Percentiles rank a stretch among this genome's conserved stretches.
phyloP scores from a whole-genome alignment of 1,140 invertebrate species.

The Lordiphosa collinella region DNA sequence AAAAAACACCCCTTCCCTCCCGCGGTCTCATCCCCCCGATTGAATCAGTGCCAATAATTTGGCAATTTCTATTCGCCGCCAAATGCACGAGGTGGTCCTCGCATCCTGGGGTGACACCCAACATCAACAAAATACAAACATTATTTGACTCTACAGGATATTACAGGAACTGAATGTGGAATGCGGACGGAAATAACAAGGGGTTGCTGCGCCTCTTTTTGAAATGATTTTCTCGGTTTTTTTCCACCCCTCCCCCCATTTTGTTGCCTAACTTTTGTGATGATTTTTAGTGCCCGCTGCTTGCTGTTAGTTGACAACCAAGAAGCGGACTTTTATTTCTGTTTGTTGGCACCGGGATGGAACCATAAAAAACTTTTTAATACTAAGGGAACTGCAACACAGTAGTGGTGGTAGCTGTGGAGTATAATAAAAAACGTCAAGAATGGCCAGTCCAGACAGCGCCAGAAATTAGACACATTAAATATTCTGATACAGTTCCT shows the following conservation, averaged over 20 bases:
- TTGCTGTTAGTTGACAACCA: slow-evolving; percentile 46
- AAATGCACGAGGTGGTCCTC: slow-evolving; percentile 44
- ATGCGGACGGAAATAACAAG: slow-evolving; percentile 34
- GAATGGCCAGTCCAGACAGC: slow-evolving; percentile 11
- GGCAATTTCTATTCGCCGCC: slow-evolving; percentile 67
- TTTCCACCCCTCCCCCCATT: neutral
- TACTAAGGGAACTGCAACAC: slow-evolving; percentile 19
- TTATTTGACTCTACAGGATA: slow-evolving; percentile 56
- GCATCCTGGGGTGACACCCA: slow-evolving; percentile 34
- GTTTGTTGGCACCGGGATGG: slow-evolving; percentile 53
- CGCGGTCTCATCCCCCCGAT: slow-evolving; percentile 39
- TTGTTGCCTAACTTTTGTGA: slow-evolving; percentile 43
- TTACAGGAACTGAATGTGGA: slow-evolving; percentile 17
- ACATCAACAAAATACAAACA: slow-evolving; percentile 43
- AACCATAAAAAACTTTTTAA: slow-evolving; percentile 72
- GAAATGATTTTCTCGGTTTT: slow-evolving; percentile 11
- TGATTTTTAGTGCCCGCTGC: slow-evolving; percentile 58
- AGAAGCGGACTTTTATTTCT: slow-evolving; percentile 32
- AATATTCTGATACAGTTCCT: slow-evolving; percentile 50
- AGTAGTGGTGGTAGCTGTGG: neutral
- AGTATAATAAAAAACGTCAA: neutral
- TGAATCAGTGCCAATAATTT: slow-evolving; percentile 74
- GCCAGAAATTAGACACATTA: slow-evolving; percentile 66
- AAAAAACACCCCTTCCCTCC: slow-evolving; percentile 1
- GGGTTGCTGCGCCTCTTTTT: slow-evolving; percentile 31